Base-by-base conservation (phyloP, 2,797 vertebrate species). In the Vipera ursinii region DNA sequence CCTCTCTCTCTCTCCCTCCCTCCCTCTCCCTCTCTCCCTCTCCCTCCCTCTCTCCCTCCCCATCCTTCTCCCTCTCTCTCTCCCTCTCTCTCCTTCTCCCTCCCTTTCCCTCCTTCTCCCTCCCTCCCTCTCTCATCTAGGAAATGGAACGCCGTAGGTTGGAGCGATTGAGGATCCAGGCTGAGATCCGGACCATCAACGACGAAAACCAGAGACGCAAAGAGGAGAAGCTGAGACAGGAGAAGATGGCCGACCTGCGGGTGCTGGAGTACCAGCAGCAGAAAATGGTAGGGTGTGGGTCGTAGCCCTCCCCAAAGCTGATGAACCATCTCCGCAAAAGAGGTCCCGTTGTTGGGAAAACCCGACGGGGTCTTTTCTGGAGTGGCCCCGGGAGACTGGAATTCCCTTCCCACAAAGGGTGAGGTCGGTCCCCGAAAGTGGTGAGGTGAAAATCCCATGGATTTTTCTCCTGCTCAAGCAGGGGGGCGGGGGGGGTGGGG, bases 151-250 rank as follows among this genome's bases (percentile, higher is more conserved):
- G 56, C 73, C 98, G 97, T 93, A 97, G 92, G 89, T 95, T 97
- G 89, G 96, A 98, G 61, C 98, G 97, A 93, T 95, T 91, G 93
- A 95, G 87, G 59, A 98, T 99, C 94, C 98, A 98, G 55, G 96
- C 96, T 0, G 98, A 99, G 89, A 97, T 99, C 87, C 96, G 96
- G 86, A 96, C 87, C 2, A 97, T 99, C 95, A 99, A 99, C 0
- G 93, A 96, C 0, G 98, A 98, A 92, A 98, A 95, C 61, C 93
- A 98, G 95, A 93, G 4, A 59, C 96, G 96, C 63, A 99, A 98
- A 90, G 97, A 98, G 78, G 93, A 95, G 93, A 96, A 96, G 94
- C 93, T 73, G 82, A 98, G 98, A 57, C 97, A 98, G 97, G 99
- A 99, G 97, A 98, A 93, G 93, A 86, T 98, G 96, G 98, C 96